These are phyloP conservation scores for Porites australiensis DNA, from an alignment of 64 coral and sea anemone genomes.

Conservation along the genomic window DNA sequence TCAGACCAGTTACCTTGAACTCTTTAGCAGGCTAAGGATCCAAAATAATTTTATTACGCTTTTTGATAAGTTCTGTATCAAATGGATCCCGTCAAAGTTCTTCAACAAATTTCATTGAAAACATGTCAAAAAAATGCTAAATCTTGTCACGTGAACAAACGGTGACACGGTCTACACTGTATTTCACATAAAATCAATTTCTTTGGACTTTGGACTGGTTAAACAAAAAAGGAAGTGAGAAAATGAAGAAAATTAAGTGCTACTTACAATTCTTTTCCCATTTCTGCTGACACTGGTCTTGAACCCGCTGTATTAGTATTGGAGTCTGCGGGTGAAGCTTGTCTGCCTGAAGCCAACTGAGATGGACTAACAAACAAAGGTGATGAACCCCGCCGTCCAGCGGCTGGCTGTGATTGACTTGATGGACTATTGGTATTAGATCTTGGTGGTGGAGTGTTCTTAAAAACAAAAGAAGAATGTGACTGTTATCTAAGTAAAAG, in stretches of 20 bases:
- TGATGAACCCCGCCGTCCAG: not conserved
- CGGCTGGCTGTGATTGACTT: not conserved
- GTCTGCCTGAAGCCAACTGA: not conserved
- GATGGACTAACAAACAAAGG: not conserved
- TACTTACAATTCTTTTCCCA: conserved; percentile 94
- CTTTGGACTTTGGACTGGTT: too few species aligned
- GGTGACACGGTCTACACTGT: too few species aligned
- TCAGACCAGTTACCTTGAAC: too few species aligned
- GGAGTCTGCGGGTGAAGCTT: not conserved
- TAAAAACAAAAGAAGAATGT: not conserved
- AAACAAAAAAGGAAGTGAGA: not conserved
- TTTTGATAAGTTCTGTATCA: too few species aligned
- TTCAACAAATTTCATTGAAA: too few species aligned
- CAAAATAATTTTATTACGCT: too few species aligned
- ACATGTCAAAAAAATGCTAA: too few species aligned
- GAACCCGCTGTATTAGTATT: conserved; percentile 16
- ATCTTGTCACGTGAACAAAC: too few species aligned
- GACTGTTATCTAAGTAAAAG: not conserved
- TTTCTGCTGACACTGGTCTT: conserved; percentile 83
- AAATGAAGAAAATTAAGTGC: not conserved
- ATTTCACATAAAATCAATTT: too few species aligned
- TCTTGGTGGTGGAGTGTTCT: not conserved
- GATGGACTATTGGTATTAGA: not conserved
- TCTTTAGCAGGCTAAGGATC: too few species aligned
- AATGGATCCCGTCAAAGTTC: too few species aligned